phyloP scores from a whole-genome alignment of 1,140 invertebrate genomes.

The Notospermus geniculatus region DNA sequence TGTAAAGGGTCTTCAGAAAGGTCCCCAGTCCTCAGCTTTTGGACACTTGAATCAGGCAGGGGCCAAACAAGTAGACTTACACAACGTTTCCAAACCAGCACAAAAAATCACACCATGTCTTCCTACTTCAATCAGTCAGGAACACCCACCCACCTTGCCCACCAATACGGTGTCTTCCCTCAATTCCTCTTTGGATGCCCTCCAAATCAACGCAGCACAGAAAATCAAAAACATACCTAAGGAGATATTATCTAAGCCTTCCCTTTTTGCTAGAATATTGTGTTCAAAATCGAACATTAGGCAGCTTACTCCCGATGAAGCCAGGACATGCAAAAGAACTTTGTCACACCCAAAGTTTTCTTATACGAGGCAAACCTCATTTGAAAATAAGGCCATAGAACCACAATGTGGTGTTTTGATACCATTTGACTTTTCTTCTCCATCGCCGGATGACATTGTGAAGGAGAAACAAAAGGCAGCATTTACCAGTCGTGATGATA shows the following conservation, averaged over 20 bases:
- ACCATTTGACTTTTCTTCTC: constrained; percentile 62
- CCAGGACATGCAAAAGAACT: constrained; percentile 8
- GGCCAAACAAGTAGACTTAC: too few species aligned
- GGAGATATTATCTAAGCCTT: neutral
- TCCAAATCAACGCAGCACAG: neutral
- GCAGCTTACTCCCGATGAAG: neutral
- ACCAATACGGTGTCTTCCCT: too few species aligned
- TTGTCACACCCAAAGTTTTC: constrained; percentile 22
- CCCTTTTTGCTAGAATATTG: constrained; percentile 3
- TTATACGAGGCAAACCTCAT: constrained; percentile 26
- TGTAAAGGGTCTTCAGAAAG: too few species aligned
- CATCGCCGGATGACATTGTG: constrained; percentile 64
- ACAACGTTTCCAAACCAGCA: too few species aligned
- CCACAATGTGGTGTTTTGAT: constrained; percentile 21
- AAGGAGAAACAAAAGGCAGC: constrained; percentile 46
- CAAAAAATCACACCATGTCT: too few species aligned
- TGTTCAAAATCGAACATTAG: neutral
- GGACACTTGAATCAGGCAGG: too few species aligned
- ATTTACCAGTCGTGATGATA: constrained; percentile 18
- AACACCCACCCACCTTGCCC: too few species aligned
- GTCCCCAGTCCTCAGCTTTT: too few species aligned
- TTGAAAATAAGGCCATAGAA: constrained; percentile 10
- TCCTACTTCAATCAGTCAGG: too few species aligned
- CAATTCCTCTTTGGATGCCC: too few species aligned
- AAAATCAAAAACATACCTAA: neutral